These are phyloP conservation scores for Lophura swinhoii DNA, from an alignment of 2,797 vertebrate genomes.

Conservation along the genomic window DNA sequence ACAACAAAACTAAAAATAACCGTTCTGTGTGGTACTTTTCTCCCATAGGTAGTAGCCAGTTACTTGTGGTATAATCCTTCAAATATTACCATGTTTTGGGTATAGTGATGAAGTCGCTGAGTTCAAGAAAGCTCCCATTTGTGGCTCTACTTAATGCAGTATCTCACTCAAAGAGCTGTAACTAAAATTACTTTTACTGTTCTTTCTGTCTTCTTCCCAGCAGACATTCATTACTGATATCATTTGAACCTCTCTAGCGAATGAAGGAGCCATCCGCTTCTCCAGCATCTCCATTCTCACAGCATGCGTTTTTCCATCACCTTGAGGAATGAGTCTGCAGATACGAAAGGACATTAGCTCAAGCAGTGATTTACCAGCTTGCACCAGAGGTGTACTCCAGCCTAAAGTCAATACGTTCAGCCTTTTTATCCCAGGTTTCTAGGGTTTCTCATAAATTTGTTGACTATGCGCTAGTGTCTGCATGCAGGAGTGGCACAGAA, in stretches of 20 bases:
- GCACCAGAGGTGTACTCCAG: not conserved
- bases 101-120: not conserved
- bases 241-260: not conserved
- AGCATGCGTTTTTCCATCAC: not conserved
- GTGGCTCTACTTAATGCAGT: not conserved
- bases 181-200: not conserved
- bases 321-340: not conserved
- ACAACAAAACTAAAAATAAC: not conserved
- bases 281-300: not conserved
- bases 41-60: not conserved
- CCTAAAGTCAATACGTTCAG: not conserved
- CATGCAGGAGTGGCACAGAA: not conserved
- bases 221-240: not conserved
- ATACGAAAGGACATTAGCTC: not conserved
- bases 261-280: not conserved
- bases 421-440: not conserved
- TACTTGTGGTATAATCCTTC: not conserved
- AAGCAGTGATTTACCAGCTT: fast-evolving
- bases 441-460: fast-evolving
- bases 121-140: not conserved
- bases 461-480: not conserved
- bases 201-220: not conserved
- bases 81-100: not conserved
- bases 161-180: not conserved
- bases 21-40: not conserved